phyloP scores from a whole-genome alignment of 2,888 invertebrate species.

The Tiliacea aurago region DNA sequence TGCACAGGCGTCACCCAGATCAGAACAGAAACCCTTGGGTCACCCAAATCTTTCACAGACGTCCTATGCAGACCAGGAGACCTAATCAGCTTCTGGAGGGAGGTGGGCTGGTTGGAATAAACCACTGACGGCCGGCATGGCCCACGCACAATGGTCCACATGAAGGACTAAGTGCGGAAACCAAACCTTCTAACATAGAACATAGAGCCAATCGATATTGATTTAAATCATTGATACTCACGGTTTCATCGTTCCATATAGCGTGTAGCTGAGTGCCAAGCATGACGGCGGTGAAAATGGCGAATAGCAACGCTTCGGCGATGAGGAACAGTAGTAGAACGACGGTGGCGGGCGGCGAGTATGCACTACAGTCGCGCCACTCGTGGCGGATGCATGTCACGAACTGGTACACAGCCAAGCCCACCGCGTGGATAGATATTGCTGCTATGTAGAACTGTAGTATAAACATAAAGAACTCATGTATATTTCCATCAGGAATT shows the following conservation, averaged over 20 bases:
- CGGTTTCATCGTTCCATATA: slow-evolving; percentile 99
- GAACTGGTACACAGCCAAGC: slow-evolving; percentile 98
- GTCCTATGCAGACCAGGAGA: no score
- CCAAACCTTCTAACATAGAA: no score
- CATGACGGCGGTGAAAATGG: slow-evolving; percentile 99
- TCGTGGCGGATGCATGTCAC: slow-evolving; percentile 97
- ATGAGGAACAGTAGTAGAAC: slow-evolving; percentile 97
- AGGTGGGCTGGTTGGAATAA: no score
- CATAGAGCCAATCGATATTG: slow-evolving; percentile 68
- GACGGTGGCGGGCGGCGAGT: slow-evolving; percentile 98
- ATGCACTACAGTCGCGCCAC: slow-evolving; percentile 98
- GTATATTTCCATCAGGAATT: background rate
- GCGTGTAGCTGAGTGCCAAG: slow-evolving; percentile 98
- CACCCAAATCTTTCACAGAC: no score
- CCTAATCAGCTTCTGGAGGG: no score
- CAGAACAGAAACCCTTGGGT: no score
- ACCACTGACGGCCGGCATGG: no score
- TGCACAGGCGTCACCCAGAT: no score
- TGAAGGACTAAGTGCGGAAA: no score
- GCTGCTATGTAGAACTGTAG: slow-evolving; percentile 99
- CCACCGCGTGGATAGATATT: slow-evolving; percentile 98
- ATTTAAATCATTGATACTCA: slow-evolving; percentile 79
- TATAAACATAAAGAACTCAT: background rate
- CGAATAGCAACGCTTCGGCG: slow-evolving; percentile 98
- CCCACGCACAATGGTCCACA: no score